phyloP scores from a whole-genome alignment of 2,113 vertebrate species.

The Boleophthalmus pectinirostris region DNA sequence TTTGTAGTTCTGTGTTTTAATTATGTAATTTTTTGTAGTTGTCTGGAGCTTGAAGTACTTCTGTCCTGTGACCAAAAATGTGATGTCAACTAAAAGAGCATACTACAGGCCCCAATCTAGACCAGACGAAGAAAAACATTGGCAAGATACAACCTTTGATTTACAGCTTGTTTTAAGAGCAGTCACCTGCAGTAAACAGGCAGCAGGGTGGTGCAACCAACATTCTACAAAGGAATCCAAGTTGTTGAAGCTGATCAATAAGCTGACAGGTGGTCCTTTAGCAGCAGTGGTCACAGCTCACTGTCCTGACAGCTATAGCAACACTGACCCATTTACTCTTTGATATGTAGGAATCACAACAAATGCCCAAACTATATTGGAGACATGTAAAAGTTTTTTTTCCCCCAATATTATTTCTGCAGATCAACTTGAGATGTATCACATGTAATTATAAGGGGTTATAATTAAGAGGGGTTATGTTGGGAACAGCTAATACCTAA shows the following conservation, averaged over 20 bases:
- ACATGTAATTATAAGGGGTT: background rate
- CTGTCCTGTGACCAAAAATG: background rate
- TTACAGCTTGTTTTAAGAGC: slow-evolving; percentile 60
- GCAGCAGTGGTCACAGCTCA: slow-evolving; percentile 30
- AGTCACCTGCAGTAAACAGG: slow-evolving; percentile 51
- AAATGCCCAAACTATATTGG: too few species aligned
- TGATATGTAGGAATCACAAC: background rate
- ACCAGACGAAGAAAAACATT: background rate
- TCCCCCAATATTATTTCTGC: too few species aligned
- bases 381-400: too few species aligned
- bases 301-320: slow-evolving; percentile 11
- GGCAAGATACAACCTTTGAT: slow-evolving; percentile 25
- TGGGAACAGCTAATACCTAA: background rate
- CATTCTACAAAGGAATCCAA: slow-evolving; percentile 37
- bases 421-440: too few species aligned
- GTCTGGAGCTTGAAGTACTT: background rate
- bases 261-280: slow-evolving; percentile 25
- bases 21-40: background rate
- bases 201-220: slow-evolving; percentile 5
- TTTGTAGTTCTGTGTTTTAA: background rate
- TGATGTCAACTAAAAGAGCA: background rate
- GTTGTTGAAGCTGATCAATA: slow-evolving; percentile 58
- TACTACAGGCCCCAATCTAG: background rate
- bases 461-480: background rate
- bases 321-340: slow-evolving; percentile 8